Conservation (phyloP, 2,888 invertebrate species). For the Volucella bombylans region DNA sequence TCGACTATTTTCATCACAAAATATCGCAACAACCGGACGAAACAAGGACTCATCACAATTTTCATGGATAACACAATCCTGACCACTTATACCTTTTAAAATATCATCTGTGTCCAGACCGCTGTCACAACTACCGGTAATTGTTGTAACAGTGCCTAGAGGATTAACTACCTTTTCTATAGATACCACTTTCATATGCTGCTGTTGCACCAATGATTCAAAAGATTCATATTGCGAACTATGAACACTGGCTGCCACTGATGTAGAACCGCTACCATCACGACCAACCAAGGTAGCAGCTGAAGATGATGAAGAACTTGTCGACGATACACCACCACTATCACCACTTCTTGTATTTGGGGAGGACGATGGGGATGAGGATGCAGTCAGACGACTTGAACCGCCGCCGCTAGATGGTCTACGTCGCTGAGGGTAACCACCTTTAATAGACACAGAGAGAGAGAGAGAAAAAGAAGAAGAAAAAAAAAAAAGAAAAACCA, state of each 20-base stretch:
- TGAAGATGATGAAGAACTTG: slow-evolving; percentile 59
- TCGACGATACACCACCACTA: slow-evolving; percentile 67
- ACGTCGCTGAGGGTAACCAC: slow-evolving; percentile 75
- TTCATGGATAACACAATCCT: slow-evolving; percentile 83
- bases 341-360: slow-evolving; percentile 63
- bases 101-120: slow-evolving; percentile 79
- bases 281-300: slow-evolving; percentile 51
- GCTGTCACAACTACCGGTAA: slow-evolving; percentile 79
- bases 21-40: slow-evolving; percentile 85
- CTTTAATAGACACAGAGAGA: slow-evolving; percentile 76
- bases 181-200: slow-evolving; percentile 70
- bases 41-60: slow-evolving; percentile 88
- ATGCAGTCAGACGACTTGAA: slow-evolving; percentile 71
- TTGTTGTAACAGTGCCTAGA: slow-evolving; percentile 87
- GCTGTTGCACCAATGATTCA: slow-evolving; percentile 60
- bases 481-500: slow-evolving; percentile 86
- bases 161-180: slow-evolving; percentile 87
- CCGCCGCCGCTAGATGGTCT: slow-evolving; percentile 74
- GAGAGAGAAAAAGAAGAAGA: slow-evolving; percentile 77
- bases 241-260: slow-evolving; percentile 10
- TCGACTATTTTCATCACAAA: slow-evolving; percentile 81
- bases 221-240: slow-evolving; percentile 74
- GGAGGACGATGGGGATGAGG: slow-evolving; percentile 68
- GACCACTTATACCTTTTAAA: slow-evolving; percentile 79
- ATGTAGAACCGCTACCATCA: slow-evolving; percentile 36